Base-by-base conservation (phyloP, 1,140 invertebrate species). In the Coptotermes formosanus region DNA sequence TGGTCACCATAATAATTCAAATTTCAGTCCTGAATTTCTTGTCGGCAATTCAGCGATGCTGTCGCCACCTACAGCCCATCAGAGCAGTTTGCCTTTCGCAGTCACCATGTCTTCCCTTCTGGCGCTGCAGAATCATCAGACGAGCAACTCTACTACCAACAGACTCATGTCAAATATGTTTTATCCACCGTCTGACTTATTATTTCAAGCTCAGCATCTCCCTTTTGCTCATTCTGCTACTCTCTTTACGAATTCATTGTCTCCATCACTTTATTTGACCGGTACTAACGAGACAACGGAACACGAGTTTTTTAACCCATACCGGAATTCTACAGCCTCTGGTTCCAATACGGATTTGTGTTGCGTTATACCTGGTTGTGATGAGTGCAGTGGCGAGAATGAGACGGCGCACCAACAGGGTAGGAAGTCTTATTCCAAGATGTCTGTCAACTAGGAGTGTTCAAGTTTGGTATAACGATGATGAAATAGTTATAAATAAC, bases 101-200 rank as follows among this genome's bases (percentile, higher is more conserved):
- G 83, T 45, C 23, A 59, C 83, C 0, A 45, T 84, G 83, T 84
- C 83, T 7, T 84, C 83, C 16, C 83, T 84, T 8, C 48, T 84
- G 12, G 83, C 83, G 30, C 25, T 84, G 45, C 83, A 84, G 83
- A 64, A 64, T 38, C 59, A 84, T 48, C 83, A 84, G 19, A 30
- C 11, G 14, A 64, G n/a, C 83, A 55, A 45, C 82, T 45, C 82
- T 4, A n/a, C 82, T 11, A 64, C 83, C 25, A 55, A 55, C n/a
- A n/a, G 64, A 7, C 25, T 75, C 25, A 75, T 75, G 64, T 75
- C 64, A 3, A 75, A 3, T 25, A 75, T 75, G 64, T 75, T 75
- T 75, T 75, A 75, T 16, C 64, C 64, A 12, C 64, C 64, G 3
- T 75, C 64, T 16, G 64, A 75, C 14, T n/a, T 75, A 12, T 30